These are phyloP conservation scores for Acanthosepion lycidas DNA, from an alignment of 2,888 invertebrate species.

Conservation along the genomic window DNA sequence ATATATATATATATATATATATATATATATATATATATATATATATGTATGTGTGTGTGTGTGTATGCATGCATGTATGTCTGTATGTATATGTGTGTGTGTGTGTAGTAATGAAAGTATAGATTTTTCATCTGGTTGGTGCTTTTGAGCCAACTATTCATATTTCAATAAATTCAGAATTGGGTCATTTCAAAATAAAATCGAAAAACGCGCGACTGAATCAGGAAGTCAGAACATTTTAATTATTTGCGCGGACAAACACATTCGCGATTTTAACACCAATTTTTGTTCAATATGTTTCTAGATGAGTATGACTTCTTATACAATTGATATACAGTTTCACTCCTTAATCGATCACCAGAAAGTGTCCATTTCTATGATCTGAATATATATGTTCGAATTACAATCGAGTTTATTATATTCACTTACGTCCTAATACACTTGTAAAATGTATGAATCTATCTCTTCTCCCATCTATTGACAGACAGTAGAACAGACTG, in stretches of 20 bases:
- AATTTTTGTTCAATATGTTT: neutral
- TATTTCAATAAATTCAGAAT: neutral
- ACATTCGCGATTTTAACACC: neutral
- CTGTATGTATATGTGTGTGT: no score
- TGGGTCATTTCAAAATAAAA: neutral
- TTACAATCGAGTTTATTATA: no score
- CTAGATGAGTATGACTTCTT: neutral
- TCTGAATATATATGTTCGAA: no score
- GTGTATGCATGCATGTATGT: no score
- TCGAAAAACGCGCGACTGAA: neutral
- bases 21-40: neutral
- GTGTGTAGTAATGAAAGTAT: no score
- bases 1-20: slow-evolving; percentile 33
- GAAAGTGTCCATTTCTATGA: no score
- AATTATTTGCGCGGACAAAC: slow-evolving; percentile 15
- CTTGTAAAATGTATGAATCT: no score
- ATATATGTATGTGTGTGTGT: neutral
- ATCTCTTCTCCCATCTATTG: no score
- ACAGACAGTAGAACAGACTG: no score
- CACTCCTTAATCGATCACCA: no score
- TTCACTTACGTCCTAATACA: no score
- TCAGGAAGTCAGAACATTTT: neutral
- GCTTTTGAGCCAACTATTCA: neutral
- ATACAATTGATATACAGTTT: no score
- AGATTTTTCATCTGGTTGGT: neutral